Percentiles rank a stretch among this genome's conserved stretches.
phyloP scores from a whole-genome alignment of 2,888 invertebrate genomes.

The Oithona nana region DNA sequence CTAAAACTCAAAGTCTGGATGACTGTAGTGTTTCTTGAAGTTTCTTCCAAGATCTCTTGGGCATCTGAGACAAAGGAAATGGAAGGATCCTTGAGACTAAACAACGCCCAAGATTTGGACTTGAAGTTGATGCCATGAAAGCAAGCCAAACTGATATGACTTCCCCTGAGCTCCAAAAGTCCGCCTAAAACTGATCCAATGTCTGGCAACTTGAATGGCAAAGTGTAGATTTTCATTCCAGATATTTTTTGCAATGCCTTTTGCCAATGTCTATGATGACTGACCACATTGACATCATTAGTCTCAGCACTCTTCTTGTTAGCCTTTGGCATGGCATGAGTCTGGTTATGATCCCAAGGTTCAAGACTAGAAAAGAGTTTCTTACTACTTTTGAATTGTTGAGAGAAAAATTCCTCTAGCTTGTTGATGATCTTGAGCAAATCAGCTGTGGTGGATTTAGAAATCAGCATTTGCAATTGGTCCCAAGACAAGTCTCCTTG shows the following conservation, averaged over 20 bases:
- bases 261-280: conserved; percentile 90
- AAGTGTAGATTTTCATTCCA: conserved; percentile 49
- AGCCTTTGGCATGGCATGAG: no score
- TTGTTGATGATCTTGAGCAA: conserved; percentile 89
- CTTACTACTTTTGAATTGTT: conserved; percentile 89
- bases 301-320: conserved; percentile 11
- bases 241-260: conserved; percentile 59
- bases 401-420: conserved; percentile 89
- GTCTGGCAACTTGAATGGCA: conserved; percentile 29
- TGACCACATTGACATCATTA: conserved; percentile 21
- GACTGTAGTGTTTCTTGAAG: conserved; percentile 35
- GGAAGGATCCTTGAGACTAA: conserved; percentile 75
- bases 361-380: conserved; percentile 56
- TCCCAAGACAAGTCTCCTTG: conserved; percentile 87
- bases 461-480: conserved; percentile 87
- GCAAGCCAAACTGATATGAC: conserved; percentile 81
- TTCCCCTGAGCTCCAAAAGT: conserved; percentile 30
- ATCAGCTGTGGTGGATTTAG: conserved; percentile 89
- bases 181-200: conserved; percentile 55
- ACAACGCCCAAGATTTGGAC: conserved; percentile 85
- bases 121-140: conserved; percentile 95
- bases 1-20: conserved; percentile 77
- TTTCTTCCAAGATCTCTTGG: conserved; percentile 50
- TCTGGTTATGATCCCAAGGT: conserved; percentile 17
- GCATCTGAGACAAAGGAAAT: conserved; percentile 85